phyloP scores from a whole-genome alignment of 2,113 vertebrate species.

The Osmerus eperlanus region DNA sequence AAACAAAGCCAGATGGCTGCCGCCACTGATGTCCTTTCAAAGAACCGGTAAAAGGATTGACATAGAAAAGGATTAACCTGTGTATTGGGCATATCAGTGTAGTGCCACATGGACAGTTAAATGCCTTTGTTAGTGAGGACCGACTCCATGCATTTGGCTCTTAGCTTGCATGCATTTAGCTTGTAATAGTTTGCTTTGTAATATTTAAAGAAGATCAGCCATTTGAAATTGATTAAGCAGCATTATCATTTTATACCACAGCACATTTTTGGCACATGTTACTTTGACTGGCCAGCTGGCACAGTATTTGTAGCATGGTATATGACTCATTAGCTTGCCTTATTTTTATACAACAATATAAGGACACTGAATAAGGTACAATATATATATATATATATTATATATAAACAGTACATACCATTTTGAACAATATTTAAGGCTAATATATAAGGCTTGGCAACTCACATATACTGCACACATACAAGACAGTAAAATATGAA shows the following conservation, averaged over 20 bases:
- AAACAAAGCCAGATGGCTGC: neutral
- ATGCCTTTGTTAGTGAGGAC: no score
- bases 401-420: neutral
- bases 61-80: neutral
- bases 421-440: slow-evolving; percentile 1
- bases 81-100: no score
- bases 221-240: neutral
- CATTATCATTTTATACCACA: neutral
- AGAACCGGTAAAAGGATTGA: neutral
- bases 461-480: no score
- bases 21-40: neutral
- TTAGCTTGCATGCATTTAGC: neutral
- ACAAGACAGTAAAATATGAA: no score
- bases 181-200: neutral
- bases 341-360: neutral
- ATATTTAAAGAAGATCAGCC: neutral
- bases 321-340: no score
- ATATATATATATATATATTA: neutral
- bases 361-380: neutral
- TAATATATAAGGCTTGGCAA: neutral
- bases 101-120: no score
- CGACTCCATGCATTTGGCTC: no score
- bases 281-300: no score
- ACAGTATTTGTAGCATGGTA: no score
- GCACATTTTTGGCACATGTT: neutral